Percentiles rank a stretch among this genome's conserved stretches.
Conservation (phyloP, 2,797 vertebrate genomes). For the Falco concolor region DNA sequence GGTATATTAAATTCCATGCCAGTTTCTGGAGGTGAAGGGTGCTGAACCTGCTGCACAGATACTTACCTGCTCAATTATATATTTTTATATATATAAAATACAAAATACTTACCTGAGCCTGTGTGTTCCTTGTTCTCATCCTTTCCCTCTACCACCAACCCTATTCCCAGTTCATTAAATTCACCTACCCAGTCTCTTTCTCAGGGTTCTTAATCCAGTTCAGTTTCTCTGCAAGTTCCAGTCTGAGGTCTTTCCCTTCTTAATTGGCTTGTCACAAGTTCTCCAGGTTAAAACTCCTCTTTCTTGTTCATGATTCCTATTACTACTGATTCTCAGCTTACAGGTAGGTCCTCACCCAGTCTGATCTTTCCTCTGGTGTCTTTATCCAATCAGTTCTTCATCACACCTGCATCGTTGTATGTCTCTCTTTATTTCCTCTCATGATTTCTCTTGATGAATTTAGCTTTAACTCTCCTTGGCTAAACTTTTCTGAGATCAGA, state of each 20-base stretch:
- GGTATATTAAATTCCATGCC: background rate
- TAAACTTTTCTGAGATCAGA: background rate
- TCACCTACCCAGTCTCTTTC: background rate
- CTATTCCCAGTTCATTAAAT: background rate
- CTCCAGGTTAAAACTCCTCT: background rate
- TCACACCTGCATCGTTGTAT: background rate
- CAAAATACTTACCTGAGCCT: background rate
- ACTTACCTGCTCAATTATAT: background rate
- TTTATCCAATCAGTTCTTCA: background rate
- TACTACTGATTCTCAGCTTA: background rate
- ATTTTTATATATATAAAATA: too few relatives aligned
- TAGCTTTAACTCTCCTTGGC: background rate
- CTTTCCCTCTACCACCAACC: background rate
- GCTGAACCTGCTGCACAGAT: background rate
- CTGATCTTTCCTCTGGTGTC: background rate
- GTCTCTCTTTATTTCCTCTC: background rate
- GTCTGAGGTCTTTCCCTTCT: background rate
- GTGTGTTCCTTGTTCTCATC: background rate
- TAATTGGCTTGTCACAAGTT: background rate
- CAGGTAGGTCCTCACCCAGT: background rate
- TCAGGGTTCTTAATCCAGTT: background rate
- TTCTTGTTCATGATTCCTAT: background rate
- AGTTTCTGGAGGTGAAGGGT: background rate
- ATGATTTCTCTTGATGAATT: background rate
- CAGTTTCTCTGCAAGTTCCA: background rate